Conservation (phyloP, 2,888 invertebrate species). For the Caenorhabditis becei region DNA sequence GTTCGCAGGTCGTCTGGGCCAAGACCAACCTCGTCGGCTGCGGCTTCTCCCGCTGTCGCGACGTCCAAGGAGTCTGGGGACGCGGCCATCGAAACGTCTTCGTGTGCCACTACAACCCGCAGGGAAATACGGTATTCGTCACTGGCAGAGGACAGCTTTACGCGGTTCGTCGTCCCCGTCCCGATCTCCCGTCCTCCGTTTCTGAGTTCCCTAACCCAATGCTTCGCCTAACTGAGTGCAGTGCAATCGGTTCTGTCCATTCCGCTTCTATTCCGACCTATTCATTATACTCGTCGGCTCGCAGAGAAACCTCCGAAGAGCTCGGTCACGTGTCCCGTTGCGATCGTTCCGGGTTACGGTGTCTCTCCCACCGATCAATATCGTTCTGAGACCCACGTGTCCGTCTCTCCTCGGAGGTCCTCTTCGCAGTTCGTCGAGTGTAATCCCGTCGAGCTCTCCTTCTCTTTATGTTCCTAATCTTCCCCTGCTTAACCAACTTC, state of each 20-base stretch:
- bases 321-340: no score
- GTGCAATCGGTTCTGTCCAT: constrained; percentile 41
- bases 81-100: constrained; percentile 79
- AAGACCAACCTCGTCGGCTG: constrained; percentile 91
- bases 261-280: background rate
- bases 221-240: constrained; percentile 60
- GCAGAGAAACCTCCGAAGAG: no score
- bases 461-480: constrained; percentile 16
- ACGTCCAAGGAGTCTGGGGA: constrained; percentile 85
- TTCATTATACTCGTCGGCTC: no score
- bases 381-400: no score
- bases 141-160: constrained; percentile 78
- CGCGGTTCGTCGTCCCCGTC: constrained; percentile 74
- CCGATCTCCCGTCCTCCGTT: constrained; percentile 18
- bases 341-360: no score
- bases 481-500: constrained; percentile 6
- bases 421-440: no score
- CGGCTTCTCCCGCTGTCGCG: constrained; percentile 90
- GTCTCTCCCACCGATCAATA: no score
- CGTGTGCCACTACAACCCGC: constrained; percentile 82
- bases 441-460: constrained; percentile 10
- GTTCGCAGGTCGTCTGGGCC: constrained; percentile 89
- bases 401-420: no score
- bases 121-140: constrained; percentile 81
- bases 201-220: constrained; percentile 20